These are phyloP conservation scores for Stenotaenia linearis DNA, from an alignment of 2,888 invertebrate genomes.

Conservation along the genomic window DNA sequence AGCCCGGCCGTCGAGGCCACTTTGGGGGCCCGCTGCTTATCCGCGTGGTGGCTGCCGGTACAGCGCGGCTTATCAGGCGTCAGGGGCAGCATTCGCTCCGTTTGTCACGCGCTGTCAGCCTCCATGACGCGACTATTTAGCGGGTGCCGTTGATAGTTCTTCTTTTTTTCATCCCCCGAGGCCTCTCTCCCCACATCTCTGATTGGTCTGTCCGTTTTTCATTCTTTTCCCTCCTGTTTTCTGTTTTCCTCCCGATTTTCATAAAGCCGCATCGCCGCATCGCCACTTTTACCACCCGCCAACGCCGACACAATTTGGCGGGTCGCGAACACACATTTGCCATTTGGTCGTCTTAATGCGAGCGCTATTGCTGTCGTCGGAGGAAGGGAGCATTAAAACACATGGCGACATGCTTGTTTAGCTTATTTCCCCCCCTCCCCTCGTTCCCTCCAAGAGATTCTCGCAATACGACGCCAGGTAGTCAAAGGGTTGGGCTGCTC, in stretches of 20 bases:
- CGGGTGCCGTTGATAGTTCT: constrained; percentile 15
- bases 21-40: constrained; percentile 14
- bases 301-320: not conserved
- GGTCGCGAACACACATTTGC: constrained; percentile 13
- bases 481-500: not conserved
- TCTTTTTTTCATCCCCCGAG: not conserved
- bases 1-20: not conserved
- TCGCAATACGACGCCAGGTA: not conserved
- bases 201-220: not conserved
- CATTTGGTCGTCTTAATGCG: constrained; percentile 7
- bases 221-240: not conserved
- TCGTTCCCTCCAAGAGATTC: not conserved
- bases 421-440: not conserved
- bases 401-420: not conserved
- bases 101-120: constrained; percentile 19
- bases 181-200: not conserved
- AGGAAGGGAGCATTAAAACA: not conserved
- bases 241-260: not conserved
- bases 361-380: not conserved
- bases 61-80: constrained; percentile 15
- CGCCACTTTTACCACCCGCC: not conserved
- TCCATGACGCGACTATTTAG: constrained; percentile 19
- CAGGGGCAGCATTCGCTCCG: constrained; percentile 15
- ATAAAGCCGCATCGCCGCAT: not conserved
- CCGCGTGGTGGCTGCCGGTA: constrained; percentile 2